phyloP scores from a whole-genome alignment of 2,113 vertebrate genomes.

The Capra hircus region DNA sequence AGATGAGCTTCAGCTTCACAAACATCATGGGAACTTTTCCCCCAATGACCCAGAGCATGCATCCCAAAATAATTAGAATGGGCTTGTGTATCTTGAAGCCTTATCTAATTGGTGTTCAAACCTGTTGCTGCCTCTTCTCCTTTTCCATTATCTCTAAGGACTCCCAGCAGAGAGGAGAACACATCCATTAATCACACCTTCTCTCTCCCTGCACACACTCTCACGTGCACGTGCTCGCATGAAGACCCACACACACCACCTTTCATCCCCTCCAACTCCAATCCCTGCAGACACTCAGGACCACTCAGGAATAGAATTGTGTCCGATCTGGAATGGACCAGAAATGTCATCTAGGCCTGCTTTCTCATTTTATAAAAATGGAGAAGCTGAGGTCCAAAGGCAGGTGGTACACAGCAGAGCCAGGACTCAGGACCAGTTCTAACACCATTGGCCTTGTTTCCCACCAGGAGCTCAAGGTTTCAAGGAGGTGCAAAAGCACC shows the following conservation, averaged over 20 bases:
- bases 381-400: background rate
- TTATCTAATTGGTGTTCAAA: conserved; percentile 33
- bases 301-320: background rate
- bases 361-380: background rate
- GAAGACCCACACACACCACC: background rate
- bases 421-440: background rate
- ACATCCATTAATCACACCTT: background rate
- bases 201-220: background rate
- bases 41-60: background rate
- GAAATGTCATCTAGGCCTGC: background rate
- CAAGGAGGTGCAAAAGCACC: background rate
- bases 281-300: background rate
- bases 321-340: background rate
- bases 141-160: background rate
- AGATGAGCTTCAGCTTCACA: conserved; percentile 8
- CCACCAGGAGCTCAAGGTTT: background rate
- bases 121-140: background rate
- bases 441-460: background rate
- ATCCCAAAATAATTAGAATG: background rate
- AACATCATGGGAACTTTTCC: conserved; percentile 15
- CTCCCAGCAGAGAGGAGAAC: background rate
- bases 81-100: background rate
- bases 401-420: background rate
- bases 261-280: background rate
- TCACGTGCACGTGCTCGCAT: background rate